Conservation (phyloP, 2,888 invertebrate species). For the Rhimphoctona megacephalus region DNA sequence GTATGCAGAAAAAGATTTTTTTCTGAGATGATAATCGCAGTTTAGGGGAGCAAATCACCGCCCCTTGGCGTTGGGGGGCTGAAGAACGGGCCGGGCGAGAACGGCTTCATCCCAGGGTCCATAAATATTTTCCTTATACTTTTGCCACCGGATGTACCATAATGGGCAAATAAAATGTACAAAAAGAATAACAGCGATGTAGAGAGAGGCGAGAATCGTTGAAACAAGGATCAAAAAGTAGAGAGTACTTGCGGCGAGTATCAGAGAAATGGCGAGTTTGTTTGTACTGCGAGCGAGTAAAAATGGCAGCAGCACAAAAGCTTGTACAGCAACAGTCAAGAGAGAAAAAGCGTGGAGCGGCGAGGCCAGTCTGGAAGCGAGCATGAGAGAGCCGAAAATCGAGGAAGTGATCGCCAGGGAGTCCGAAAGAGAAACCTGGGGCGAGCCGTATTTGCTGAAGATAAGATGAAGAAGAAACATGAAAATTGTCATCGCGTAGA, state of each 20-base stretch:
- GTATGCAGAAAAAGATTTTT: too few species aligned
- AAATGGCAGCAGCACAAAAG: conserved; percentile 95
- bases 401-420: conserved; percentile 97
- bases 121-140: conserved; percentile 95
- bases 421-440: conserved; percentile 95
- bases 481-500: conserved; percentile 95
- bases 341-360: conserved; percentile 95
- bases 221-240: conserved; percentile 86
- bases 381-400: conserved; percentile 97
- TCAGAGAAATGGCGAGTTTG: conserved; percentile 86
- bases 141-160: conserved; percentile 91
- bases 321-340: conserved; percentile 94
- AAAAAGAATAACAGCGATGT: conserved; percentile 87
- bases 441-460: conserved; percentile 96
- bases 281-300: conserved; percentile 89
- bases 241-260: conserved; percentile 86
- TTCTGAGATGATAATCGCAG: neutral
- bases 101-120: conserved; percentile 99
- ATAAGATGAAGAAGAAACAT: conserved; percentile 95
- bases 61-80: neutral
- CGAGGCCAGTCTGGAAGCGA: conserved; percentile 95
- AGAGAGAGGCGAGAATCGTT: conserved; percentile 87
- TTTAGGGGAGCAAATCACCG: neutral
- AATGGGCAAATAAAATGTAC: conserved; percentile 91
- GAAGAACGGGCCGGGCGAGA: conserved; percentile 69